Conservation (phyloP, 2,888 invertebrate species). For the Dolomedes plantarius region DNA sequence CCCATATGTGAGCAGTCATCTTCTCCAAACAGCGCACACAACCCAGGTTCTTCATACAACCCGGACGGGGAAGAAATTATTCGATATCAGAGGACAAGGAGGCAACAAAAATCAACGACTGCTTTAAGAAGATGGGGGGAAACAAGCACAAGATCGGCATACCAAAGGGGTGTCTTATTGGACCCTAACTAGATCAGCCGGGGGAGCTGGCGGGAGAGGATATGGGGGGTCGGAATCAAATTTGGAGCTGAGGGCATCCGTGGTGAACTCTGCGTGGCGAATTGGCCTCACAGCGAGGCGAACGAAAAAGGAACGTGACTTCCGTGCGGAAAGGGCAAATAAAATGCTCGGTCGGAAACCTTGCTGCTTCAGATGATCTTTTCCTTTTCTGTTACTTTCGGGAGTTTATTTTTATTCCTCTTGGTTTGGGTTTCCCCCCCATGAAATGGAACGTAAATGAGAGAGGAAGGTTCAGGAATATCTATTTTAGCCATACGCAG, state of each 20-base stretch:
- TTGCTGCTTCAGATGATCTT: constrained; percentile 2
- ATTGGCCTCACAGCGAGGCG: not conserved
- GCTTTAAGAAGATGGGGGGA: not conserved
- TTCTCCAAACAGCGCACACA: not conserved
- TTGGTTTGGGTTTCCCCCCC: not conserved
- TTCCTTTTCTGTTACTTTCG: not conserved
- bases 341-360: constrained; percentile 6
- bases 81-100: constrained; percentile 14
- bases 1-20: not conserved
- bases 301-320: not conserved
- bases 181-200: constrained; percentile 64
- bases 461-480: not conserved
- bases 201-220: constrained; percentile 8
- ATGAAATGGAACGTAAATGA: not conserved
- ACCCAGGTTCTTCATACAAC: not conserved
- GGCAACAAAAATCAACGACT: constrained; percentile 10
- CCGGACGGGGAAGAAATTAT: not conserved
- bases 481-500: too few species aligned
- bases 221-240: not conserved
- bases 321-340: constrained; percentile 6
- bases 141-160: not conserved
- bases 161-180: constrained; percentile 48
- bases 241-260: constrained; percentile 6
- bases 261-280: not conserved
- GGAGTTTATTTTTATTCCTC: not conserved